phyloP scores from a whole-genome alignment of 2,888 invertebrate genomes.

The Chouioia cunea region DNA sequence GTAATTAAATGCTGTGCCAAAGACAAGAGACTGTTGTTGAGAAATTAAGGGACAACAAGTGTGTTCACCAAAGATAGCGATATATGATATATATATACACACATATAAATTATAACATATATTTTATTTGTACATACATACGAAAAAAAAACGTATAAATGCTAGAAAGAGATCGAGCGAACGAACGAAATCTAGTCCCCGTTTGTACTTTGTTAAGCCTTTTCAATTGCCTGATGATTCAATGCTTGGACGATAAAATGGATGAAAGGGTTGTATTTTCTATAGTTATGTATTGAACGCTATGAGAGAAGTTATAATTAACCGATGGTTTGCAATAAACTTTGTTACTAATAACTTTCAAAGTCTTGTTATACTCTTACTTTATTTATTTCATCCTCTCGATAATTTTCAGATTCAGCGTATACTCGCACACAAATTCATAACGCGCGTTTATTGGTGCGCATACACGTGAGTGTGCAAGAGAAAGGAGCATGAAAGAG shows the following conservation, averaged over 20 bases:
- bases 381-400: neutral
- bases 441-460: too few species aligned
- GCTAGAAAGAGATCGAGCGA: slow-evolving; percentile 14
- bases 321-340: slow-evolving; percentile 37
- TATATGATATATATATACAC: slow-evolving; percentile 16
- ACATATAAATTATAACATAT: slow-evolving; percentile 26
- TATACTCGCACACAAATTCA: too few species aligned
- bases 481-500: slow-evolving; percentile 5
- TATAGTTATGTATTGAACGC: neutral
- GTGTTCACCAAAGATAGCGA: slow-evolving; percentile 61
- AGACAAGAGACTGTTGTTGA: slow-evolving; percentile 61
- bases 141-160: slow-evolving; percentile 2
- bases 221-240: neutral
- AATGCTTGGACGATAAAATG: slow-evolving; percentile 4
- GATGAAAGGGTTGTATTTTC: slow-evolving; percentile 18
- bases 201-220: slow-evolving; percentile 43
- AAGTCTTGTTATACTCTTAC: too few species aligned
- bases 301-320: slow-evolving; percentile 17
- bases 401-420: too few species aligned
- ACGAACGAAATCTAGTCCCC: slow-evolving; percentile 57
- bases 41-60: slow-evolving; percentile 39
- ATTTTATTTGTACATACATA: slow-evolving; percentile 38
- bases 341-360: slow-evolving; percentile 36
- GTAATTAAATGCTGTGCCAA: slow-evolving; percentile 60
- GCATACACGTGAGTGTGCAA: slow-evolving; percentile 49